Evolutionary conservation across 1,140 invertebrate genomes (phyloP), one percentile per base, ranked within the genome.

Genomic region (Drosophila quadrilineata): DNA sequence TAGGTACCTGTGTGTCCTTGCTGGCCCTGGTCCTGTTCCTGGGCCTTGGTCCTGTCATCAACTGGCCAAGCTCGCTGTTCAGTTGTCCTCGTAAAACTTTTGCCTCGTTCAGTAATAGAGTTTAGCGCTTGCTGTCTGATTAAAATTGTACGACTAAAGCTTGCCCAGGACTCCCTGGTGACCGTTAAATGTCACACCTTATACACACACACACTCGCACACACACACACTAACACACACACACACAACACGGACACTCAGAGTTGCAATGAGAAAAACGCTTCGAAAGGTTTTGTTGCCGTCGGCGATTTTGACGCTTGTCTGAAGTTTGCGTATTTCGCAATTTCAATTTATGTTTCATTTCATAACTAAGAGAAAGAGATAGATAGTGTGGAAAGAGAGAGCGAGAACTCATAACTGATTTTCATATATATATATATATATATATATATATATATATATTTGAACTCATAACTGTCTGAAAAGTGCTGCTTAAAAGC

Each of bases 401-500:
- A n/a, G n/a, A n/a, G n/a, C n/a, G n/a, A n/a, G n/a, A n/a, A n/a
- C n/a, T n/a, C n/a, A n/a, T n/a, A n/a, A n/a, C n/a, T n/a, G n/a
- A n/a, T 35, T 35, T 35, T 6, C 5, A 12, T 45, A 6, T 45
- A 26, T 28, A n/a, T n/a, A n/a, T n/a, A n/a, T n/a, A n/a, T n/a
- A n/a, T n/a, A n/a, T n/a, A n/a, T n/a, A n/a, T n/a, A n/a, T n/a
- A n/a, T n/a, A n/a, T n/a, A n/a, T n/a, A n/a, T n/a, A n/a, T n/a
- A n/a, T n/a, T n/a, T n/a, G n/a, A n/a, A n/a, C n/a, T n/a, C n/a
- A n/a, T n/a, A 29, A 24, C 49, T 52, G 49, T 67, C 54, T 65
- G 63, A 60, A 82, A 87, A 59, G 70, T 76, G 71, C 45, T 82
- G 84, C 67, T 87, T 74, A 87, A 87, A 72, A 75, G 76, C 69